Evolutionary conservation across 1,140 invertebrate species (phyloP).

Genomic region (Wiebesia pumilae): DNA sequence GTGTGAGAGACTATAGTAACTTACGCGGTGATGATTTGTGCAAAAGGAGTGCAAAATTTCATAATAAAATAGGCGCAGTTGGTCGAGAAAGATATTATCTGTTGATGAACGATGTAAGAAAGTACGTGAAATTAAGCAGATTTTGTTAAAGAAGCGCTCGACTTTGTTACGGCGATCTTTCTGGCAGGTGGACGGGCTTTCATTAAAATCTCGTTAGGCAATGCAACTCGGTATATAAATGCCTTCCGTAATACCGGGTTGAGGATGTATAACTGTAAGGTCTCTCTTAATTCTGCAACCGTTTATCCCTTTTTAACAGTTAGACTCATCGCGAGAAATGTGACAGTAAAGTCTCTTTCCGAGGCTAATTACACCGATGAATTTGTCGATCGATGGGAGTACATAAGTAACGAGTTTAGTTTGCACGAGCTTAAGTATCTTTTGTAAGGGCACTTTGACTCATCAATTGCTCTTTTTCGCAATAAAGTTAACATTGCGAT

Average conservation of each 20-base stretch:
- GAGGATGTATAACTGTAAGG: slow-evolving; percentile 7
- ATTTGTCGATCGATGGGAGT: slow-evolving; percentile 39
- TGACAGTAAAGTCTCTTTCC: slow-evolving; percentile 32
- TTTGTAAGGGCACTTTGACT: not conserved
- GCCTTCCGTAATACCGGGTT: not conserved
- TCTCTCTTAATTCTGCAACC: slow-evolving; percentile 24
- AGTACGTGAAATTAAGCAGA: not conserved
- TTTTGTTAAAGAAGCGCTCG: not conserved
- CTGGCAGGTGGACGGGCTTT: slow-evolving; percentile 53
- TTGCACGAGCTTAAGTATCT: not conserved
- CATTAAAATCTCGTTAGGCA: slow-evolving; percentile 63
- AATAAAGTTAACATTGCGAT: slow-evolving; percentile 42
- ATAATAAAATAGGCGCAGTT: slow-evolving; percentile 12
- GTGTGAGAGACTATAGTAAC: not conserved
- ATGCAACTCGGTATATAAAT: not conserved
- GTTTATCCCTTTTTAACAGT: slow-evolving; percentile 27
- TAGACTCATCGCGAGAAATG: slow-evolving; percentile 31
- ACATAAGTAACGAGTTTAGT: slow-evolving; percentile 48
- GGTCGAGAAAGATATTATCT: not conserved
- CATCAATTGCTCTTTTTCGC: slow-evolving; percentile 35
- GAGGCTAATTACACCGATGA: slow-evolving; percentile 40
- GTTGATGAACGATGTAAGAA: not conserved
- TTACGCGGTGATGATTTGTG: not conserved
- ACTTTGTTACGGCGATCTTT: slow-evolving; percentile 33
- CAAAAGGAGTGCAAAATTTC: not conserved